These are phyloP conservation scores for Saimiri boliviensis DNA, from an alignment of 2,113 vertebrate species.

Conservation along the genomic window DNA sequence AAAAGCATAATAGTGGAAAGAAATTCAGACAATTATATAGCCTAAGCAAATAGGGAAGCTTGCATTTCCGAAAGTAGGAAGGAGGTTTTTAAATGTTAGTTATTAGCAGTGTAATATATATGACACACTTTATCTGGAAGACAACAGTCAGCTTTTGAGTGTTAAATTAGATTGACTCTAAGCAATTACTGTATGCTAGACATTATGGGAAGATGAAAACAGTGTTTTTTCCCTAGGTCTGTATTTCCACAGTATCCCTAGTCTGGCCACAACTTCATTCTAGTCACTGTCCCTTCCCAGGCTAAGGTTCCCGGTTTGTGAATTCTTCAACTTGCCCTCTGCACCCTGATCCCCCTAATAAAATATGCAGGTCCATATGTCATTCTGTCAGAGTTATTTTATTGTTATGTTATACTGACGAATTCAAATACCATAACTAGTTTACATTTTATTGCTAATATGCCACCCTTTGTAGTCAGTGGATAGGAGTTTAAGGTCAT, in stretches of 20 bases:
- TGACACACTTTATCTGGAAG: not conserved
- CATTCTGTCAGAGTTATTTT: not conserved
- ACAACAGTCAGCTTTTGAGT: not conserved
- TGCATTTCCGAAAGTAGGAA: not conserved
- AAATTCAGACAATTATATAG: conserved; percentile 17
- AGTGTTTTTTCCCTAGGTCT: not conserved
- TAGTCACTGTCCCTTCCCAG: no score
- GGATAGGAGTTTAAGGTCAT: not conserved
- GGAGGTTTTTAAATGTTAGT: not conserved
- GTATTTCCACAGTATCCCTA: not conserved
- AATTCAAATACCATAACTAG: not conserved
- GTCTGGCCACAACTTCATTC: not conserved
- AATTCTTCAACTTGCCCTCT: not conserved
- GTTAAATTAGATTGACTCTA: conserved; percentile 4
- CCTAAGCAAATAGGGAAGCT: not conserved
- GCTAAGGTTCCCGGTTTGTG: not conserved
- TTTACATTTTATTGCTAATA: not conserved
- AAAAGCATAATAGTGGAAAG: not conserved
- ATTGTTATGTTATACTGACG: not conserved
- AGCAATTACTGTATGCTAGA: not conserved
- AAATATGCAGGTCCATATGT: not conserved
- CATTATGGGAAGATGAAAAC: not conserved
- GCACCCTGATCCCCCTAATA: not conserved
- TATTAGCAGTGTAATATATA: not conserved
- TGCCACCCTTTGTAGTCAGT: not conserved